phyloP scores from a whole-genome alignment of 2,888 invertebrate genomes.

The Acleris cristana region DNA sequence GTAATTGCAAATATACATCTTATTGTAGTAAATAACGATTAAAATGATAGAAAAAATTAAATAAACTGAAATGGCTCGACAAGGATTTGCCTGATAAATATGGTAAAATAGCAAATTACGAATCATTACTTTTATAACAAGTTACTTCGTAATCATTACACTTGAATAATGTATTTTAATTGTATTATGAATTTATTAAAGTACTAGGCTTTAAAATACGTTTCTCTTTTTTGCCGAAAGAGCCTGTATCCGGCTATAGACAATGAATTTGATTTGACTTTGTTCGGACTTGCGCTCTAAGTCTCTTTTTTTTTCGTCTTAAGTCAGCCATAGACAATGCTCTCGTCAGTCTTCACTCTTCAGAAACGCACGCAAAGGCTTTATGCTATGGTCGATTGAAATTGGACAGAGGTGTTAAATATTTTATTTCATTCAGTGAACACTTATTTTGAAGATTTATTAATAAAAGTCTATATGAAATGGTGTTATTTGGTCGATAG shows the following conservation, averaged over 20 bases:
- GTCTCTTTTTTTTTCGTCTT: conserved; percentile 21
- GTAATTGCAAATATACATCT: too few relatives aligned
- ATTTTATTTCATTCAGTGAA: conserved; percentile 54
- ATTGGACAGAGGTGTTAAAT: conserved; percentile 56
- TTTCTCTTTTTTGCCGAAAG: not conserved
- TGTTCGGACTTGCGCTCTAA: conserved; percentile 26
- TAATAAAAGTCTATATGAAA: conserved; percentile 63
- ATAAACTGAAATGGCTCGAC: not conserved
- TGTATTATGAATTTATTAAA: too few relatives aligned
- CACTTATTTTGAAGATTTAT: conserved; percentile 50
- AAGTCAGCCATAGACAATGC: conserved; percentile 39
- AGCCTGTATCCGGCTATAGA: conserved; percentile 18
- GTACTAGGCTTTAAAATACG: too few relatives aligned
- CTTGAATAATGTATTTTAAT: too few relatives aligned
- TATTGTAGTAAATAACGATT: too few relatives aligned
- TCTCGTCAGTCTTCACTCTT: conserved; percentile 35
- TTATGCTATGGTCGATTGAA: conserved; percentile 61
- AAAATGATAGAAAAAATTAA: not conserved
- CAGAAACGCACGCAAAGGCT: conserved; percentile 45
- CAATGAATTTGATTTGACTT: conserved; percentile 23
- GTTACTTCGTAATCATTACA: too few relatives aligned
- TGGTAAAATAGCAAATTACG: too few relatives aligned
- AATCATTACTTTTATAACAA: too few relatives aligned
- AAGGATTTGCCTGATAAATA: too few relatives aligned
- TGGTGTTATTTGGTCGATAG: conserved; percentile 50